Conservation (phyloP, 2,113 vertebrate species). For the Shinisaurus crocodilurus region DNA sequence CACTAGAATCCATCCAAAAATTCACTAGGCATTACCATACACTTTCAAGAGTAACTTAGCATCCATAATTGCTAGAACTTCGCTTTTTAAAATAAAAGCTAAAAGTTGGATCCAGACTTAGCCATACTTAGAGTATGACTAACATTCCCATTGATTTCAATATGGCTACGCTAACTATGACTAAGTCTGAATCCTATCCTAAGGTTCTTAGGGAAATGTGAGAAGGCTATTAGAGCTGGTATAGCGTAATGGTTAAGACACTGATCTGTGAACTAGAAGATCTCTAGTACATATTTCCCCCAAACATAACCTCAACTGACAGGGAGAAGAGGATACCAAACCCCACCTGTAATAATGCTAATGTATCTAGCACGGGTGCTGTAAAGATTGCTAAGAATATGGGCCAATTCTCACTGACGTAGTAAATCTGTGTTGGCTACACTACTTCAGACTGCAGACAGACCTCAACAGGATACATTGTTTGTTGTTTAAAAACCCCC, state of each 20-base stretch:
- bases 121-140: background rate
- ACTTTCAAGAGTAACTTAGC: background rate
- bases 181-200: background rate
- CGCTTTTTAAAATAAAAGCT: background rate
- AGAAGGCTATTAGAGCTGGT: background rate
- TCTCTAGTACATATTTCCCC: background rate
- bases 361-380: background rate
- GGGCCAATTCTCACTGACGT: background rate
- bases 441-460: background rate
- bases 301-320: background rate
- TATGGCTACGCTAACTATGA: background rate
- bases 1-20: background rate
- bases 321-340: background rate
- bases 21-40: background rate
- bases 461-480: background rate
- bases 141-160: background rate
- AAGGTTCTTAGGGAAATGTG: background rate
- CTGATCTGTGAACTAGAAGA: background rate
- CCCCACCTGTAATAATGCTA: background rate
- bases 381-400: background rate
- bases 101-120: background rate
- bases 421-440: background rate
- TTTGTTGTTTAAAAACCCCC: background rate
- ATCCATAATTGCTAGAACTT: background rate
- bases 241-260: background rate